Conservation (phyloP, 2,888 invertebrate genomes). For the Neoaliturus tenellus region DNA sequence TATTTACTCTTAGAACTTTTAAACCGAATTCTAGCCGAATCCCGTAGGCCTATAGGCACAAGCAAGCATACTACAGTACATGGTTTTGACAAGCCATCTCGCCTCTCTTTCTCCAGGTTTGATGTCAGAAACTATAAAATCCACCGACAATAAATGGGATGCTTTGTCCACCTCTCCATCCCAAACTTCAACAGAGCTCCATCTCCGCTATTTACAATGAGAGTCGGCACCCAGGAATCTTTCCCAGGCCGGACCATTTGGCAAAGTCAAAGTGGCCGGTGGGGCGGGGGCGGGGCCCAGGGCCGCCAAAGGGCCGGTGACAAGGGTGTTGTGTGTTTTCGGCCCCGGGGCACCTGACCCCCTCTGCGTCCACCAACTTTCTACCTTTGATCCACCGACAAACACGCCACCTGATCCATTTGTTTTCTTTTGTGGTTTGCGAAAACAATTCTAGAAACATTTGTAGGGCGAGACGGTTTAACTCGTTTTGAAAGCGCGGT, state of each 20-base stretch:
- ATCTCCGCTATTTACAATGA: constrained; percentile 10
- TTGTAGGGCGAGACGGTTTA: not conserved
- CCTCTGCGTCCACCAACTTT: not conserved
- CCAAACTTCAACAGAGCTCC: not conserved
- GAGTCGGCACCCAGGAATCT: not conserved
- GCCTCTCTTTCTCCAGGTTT: too few species aligned
- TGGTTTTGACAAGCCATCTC: too few species aligned
- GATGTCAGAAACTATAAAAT: not conserved
- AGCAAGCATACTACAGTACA: too few species aligned
- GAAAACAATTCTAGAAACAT: constrained; percentile 14
- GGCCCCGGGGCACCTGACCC: constrained; percentile 36
- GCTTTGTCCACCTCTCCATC: not conserved
- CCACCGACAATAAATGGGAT: not conserved
- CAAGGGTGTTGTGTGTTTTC: constrained; percentile 49
- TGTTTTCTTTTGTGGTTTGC: constrained; percentile 28
- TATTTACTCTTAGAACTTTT: too few species aligned
- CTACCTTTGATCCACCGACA: not conserved
- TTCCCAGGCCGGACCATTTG: constrained; percentile 40
- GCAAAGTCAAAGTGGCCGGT: constrained; percentile 1
- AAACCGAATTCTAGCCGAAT: too few species aligned
- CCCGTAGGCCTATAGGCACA: too few species aligned
- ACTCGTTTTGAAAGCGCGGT: not conserved
- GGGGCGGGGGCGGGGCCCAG: not conserved
- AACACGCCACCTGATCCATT: constrained; percentile 22
- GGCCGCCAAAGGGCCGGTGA: not conserved